Base-by-base conservation (phyloP, 1,140 invertebrate genomes). In the Bombus difficillimus region DNA sequence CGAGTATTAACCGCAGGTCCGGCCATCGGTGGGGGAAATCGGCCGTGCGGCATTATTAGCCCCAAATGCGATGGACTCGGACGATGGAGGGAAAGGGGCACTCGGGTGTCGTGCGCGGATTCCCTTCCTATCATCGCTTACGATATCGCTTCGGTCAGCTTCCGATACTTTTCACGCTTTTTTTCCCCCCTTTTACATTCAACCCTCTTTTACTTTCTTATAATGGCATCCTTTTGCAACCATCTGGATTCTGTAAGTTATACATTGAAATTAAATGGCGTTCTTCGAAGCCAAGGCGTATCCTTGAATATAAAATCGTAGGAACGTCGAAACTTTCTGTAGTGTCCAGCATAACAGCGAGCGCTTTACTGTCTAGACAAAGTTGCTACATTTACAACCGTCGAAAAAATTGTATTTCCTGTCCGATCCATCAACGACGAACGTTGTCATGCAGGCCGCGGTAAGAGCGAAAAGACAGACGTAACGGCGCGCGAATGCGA, bases 1-100 rank as follows among this genome's bases (percentile, higher is more conserved):
- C 94, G 95, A 95, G 94, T 95, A 95, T 95, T 95, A 95, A 95
- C 95, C 95, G 93, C 95, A 95, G 94, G 87, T 93, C 89, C 93
- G 93, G 93, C 91, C 66, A 93, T 92, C 91, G 86, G 86, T 85
- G 91, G 88, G 71, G 83, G 86, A 86, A 90, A 88, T 91, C 91
- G 89, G 90, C 90, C 88, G 92, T 92, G 90, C 92, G 86, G 92
- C 93, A 94, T 94, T 95, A 95, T 95, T 95, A 95, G 94, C 94
- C 93, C 93, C 93, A 95, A 94, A 95, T 95, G 94, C 93, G 94
- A 95, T 94, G 92, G 92, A 94, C 93, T 93, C 92, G 79, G 59
- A 43, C 75, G 69, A 13, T 15, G 37, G 4, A 41, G 87, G 81
- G 81, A 57, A 59, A 57, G 73, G 73, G 71, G 62, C 25, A 37